Evolutionary conservation across 2,113 vertebrate species (phyloP).

Genomic region (Lepus americanus): DNA sequence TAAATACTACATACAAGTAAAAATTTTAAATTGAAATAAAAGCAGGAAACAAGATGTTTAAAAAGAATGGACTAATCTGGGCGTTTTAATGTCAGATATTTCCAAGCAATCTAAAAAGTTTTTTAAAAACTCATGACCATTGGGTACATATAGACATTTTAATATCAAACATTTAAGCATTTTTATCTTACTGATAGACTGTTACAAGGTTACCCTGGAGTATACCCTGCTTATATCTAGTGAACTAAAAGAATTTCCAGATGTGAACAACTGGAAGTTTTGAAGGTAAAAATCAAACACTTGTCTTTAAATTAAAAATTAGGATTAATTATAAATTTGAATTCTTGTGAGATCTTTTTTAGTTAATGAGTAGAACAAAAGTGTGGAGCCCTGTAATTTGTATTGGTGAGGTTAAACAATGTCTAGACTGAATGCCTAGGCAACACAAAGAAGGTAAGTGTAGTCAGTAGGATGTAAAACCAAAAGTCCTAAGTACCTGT

Average conservation of each 20-base stretch:
- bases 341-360: not conserved
- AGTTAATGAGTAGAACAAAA: not conserved
- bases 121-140: not conserved
- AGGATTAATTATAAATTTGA: slow-evolving; percentile 10
- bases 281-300: slow-evolving; percentile 46
- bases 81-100: slow-evolving; percentile 38
- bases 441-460: not conserved
- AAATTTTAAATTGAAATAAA: slow-evolving; percentile 49
- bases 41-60: not conserved
- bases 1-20: slow-evolving; percentile 60
- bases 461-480: not conserved
- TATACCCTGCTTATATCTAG: slow-evolving; percentile 16
- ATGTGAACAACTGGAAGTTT: slow-evolving; percentile 5
- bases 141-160: slow-evolving; percentile 3
- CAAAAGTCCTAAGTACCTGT: not conserved
- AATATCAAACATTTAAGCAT: slow-evolving; percentile 35
- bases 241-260: slow-evolving; percentile 50
- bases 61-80: slow-evolving; percentile 49
- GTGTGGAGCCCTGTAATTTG: not conserved
- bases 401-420: not conserved
- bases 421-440: not conserved
- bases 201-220: slow-evolving; percentile 47
- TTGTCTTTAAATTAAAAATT: slow-evolving; percentile 46
- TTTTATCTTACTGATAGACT: slow-evolving; percentile 46
- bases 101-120: slow-evolving; percentile 51